These are phyloP conservation scores for Temnothorax rugatulus DNA, from an alignment of 2,888 invertebrate species.

Conservation along the genomic window DNA sequence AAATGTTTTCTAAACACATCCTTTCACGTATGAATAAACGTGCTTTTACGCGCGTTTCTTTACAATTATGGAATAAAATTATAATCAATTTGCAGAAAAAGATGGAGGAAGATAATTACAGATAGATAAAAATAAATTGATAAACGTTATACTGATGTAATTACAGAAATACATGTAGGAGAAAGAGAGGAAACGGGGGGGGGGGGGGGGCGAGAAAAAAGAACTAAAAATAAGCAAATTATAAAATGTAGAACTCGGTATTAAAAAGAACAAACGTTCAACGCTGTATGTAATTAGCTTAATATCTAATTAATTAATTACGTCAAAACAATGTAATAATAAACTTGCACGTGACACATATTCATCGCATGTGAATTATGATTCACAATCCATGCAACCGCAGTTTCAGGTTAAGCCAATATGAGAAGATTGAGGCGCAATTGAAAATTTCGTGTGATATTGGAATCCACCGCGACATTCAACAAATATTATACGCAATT, in stretches of 20 bases:
- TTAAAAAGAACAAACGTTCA: not conserved
- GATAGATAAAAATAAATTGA: not conserved
- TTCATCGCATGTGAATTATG: not conserved
- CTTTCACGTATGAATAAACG: not conserved
- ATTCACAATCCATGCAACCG: not conserved
- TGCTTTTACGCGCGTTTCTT: not conserved
- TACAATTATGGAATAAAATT: not conserved
- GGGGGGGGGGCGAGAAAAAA: no score
- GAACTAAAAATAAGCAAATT: not conserved
- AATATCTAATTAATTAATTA: not conserved
- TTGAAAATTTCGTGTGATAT: not conserved
- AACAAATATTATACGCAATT: not conserved
- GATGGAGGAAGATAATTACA: not conserved
- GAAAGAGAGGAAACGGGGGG: not conserved
- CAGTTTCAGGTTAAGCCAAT: not conserved
- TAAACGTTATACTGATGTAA: not conserved
- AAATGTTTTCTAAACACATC: not conserved
- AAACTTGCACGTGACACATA: not conserved
- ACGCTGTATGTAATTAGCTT: not conserved
- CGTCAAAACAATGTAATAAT: not conserved
- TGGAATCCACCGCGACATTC: not conserved
- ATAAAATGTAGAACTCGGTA: not conserved
- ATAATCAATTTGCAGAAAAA: not conserved
- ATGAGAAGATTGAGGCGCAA: not conserved
- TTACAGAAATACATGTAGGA: not conserved